These are phyloP conservation scores for Bellardia bayeri DNA, from an alignment of 2,888 invertebrate genomes.

Conservation along the genomic window DNA sequence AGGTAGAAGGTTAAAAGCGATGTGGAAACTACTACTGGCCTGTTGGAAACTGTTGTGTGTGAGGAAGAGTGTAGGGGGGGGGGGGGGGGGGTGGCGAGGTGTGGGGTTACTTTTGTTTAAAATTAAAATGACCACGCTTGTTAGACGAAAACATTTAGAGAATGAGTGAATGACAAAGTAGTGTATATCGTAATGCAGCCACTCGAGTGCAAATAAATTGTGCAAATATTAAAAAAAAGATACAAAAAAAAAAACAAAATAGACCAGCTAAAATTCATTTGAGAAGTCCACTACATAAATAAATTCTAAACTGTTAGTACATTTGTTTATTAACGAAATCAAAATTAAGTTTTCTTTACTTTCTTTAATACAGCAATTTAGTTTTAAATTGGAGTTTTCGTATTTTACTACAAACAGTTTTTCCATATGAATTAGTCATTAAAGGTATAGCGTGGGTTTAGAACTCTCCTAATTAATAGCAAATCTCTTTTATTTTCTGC, in stretches of 20 bases:
- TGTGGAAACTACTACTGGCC: neutral
- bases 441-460: no score
- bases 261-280: neutral
- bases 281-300: neutral
- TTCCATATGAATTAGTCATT: no score
- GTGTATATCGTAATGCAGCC: slow-evolving; percentile 31
- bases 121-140: slow-evolving; percentile 59
- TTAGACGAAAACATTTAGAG: slow-evolving; percentile 44
- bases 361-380: no score
- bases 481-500: no score
- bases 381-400: no score
- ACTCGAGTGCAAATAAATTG: slow-evolving; percentile 69
- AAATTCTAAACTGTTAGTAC: neutral
- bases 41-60: neutral
- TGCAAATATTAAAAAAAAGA: slow-evolving; percentile 53
- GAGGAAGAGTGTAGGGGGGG: neutral
- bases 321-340: no score
- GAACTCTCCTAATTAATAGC: no score
- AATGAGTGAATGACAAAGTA: slow-evolving; percentile 43
- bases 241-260: neutral
- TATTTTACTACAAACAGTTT: no score
- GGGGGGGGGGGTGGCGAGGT: neutral
- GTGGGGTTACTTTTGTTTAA: slow-evolving; percentile 16
- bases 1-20: neutral
- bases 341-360: no score